Evolutionary conservation across 2,797 vertebrate species (phyloP).

Genomic region (Pelodytes ibericus): DNA sequence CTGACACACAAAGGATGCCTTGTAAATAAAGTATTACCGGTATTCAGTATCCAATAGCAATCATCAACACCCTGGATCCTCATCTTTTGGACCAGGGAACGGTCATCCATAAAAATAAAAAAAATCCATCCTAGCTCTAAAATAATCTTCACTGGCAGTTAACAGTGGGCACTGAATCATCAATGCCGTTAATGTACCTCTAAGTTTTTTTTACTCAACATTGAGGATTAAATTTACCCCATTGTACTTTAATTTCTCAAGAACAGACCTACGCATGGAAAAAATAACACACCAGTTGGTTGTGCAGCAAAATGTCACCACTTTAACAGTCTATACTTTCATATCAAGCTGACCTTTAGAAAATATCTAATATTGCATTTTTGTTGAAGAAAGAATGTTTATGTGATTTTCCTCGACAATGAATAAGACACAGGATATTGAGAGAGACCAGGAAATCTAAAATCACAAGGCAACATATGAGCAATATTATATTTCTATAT

Average conservation of each 20-base stretch:
- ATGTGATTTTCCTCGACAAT: slow-evolving; percentile 17
- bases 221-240: too few species aligned
- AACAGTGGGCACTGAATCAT: too few species aligned
- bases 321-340: slow-evolving; percentile 6
- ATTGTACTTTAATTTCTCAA: not conserved
- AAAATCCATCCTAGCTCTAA: too few species aligned
- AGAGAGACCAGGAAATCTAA: slow-evolving; percentile 25
- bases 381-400: slow-evolving; percentile 23
- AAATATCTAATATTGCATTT: slow-evolving; percentile 33
- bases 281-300: slow-evolving; percentile 10
- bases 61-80: too few species aligned
- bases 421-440: slow-evolving; percentile 46
- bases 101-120: too few species aligned
- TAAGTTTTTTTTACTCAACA: too few species aligned
- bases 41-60: too few species aligned
- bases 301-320: slow-evolving; percentile 33
- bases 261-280: not conserved
- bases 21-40: too few species aligned
- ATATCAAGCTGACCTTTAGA: slow-evolving; percentile 42
- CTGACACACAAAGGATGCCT: too few species aligned
- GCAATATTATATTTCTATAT: not conserved
- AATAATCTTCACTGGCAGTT: too few species aligned
- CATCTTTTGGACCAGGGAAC: too few species aligned
- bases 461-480: not conserved
- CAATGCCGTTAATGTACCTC: too few species aligned